Evolutionary conservation across 2,797 vertebrate species (phyloP), one percentile per base, ranked within the genome.

Genomic region (Mus minutoides): DNA sequence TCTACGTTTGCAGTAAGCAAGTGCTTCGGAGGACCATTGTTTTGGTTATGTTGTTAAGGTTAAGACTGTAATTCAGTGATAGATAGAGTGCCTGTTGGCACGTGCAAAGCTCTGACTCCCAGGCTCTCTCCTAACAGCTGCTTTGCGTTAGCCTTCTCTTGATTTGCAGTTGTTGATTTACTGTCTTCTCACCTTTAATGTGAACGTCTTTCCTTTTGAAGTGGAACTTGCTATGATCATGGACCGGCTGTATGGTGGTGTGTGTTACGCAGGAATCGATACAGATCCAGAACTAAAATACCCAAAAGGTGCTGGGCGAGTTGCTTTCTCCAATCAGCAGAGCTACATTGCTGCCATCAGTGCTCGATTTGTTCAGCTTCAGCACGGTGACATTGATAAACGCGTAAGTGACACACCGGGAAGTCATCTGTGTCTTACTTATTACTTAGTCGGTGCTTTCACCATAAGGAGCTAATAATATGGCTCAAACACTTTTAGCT

Each of bases 191-290:
- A 37, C 0, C 0, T 94, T 24, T 93, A 0, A 94, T 93, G 76
- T 85, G 26, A 76, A 77, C 76, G 58, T 77, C 77, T 94, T 96
- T 98, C 69, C 52, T 97, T 92, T 92, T 88, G 49, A 91, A 99
- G 99, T 99, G 98, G 99, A 99, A 96, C 98, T 99, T 98, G 99
- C 99, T 58, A 99, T 99, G 99, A 99, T 99, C 88, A 99, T 99
- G 99, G 99, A 99, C 98, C 99, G 99, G 94, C 99, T 99, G 67
- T 99, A 99, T 12, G 99, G 99, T 22, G 99, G 99, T 89, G 99
- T 99, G 91, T 99, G 99, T 98, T 99, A 99, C 0, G 99, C 99
- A 11, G 99, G 99, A 96, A 99, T 99, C 58, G 99, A 99, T 97
- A 99, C 99, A 1, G 99, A 99, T 98, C 99, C 99, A 12, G 99